Evolutionary conservation across 2,888 invertebrate species (phyloP), one percentile per base, ranked within the genome.

Genomic region (Pandemis heparana): DNA sequence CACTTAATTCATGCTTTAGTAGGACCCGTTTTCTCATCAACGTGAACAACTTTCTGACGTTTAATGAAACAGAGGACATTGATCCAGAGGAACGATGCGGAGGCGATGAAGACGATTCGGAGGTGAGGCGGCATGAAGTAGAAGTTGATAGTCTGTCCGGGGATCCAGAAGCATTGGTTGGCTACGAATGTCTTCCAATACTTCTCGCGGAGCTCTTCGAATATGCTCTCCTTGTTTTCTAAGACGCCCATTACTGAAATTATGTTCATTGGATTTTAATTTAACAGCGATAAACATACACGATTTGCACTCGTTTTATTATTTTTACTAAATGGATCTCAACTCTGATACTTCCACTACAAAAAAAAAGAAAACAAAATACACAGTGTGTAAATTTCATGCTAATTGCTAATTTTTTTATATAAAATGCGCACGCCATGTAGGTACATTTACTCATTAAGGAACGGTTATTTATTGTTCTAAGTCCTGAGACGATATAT

Each of bases 31-130:
- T 72, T 62, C 23, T 63, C 32, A 23, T 66, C 60, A 46, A 43
- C 39, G 18, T 53, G 39, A 43, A 65, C 9, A 0, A 75, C 76
- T 76, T 90, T 89, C 75, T 95, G 95, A 71, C 97, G 90, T 85
- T 98, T 98, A 75, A 98, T 96, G 88, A 96, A 97, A 84, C 97
- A 98, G 38, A 98, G 91, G 70, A 98, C 96, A 83, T 98, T 98
- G 74, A 97, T 97, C 98, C 98, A 98, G 38, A 96, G 87, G 80
- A 98, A 97, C 0, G 97, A 96, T 65, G 96, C 97, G 0, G 96
- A 91, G 0, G 97, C 97, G 39, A 98, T 97, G 83, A 97, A 98
- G 1, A 96, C 95, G 0, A 98, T 97, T 16, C 98, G 95, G 74
- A 96, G 95, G 68, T 96, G 90, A 0, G 97, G 95, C 0, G 97